Percentiles rank a stretch among this genome's conserved stretches.
These are phyloP conservation scores for Acanthurus leucopareius DNA, from an alignment of 2,797 vertebrate genomes.

Conservation along the genomic window DNA sequence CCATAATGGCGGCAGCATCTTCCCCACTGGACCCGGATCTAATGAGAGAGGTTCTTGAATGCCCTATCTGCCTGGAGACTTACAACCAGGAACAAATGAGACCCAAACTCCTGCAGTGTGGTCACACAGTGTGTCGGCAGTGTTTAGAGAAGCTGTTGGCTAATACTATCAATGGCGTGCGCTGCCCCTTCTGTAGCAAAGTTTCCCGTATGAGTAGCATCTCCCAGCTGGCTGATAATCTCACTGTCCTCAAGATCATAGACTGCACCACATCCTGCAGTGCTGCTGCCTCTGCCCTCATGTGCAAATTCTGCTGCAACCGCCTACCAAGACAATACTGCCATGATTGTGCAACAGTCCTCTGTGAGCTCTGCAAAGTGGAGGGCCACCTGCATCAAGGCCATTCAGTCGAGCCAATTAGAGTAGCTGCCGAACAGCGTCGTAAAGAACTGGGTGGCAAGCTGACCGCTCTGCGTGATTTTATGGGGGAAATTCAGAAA, in stretches of 20 bases:
- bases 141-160: conserved; percentile 97
- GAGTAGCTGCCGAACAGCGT: conserved; percentile 91
- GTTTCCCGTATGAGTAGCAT: conserved; percentile 94
- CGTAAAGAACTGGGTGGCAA: conserved; percentile 90
- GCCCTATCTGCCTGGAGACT: conserved; percentile 98
- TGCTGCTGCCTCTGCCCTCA: conserved; percentile 88
- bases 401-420: conserved; percentile 89
- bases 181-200: conserved; percentile 97
- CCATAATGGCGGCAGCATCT: conserved; percentile 87
- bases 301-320: conserved; percentile 93
- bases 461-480: conserved; percentile 88
- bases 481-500: conserved; percentile 91
- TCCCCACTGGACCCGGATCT: conserved; percentile 93
- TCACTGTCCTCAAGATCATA: conserved; percentile 96
- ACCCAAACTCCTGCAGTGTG: conserved; percentile 96
- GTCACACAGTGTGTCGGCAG: conserved; percentile 95
- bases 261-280: conserved; percentile 90
- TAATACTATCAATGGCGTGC: conserved; percentile 95
- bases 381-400: conserved; percentile 87
- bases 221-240: conserved; percentile 94
- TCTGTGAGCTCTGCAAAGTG: conserved; percentile 92
- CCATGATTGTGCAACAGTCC: conserved; percentile 86
- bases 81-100: conserved; percentile 94
- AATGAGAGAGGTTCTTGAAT: conserved; percentile 95
- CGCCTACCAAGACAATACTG: conserved; percentile 94